These are phyloP conservation scores for Palythoa heliodiscus DNA, from an alignment of 92 coral and sea anemone genomes.

Conservation along the genomic window DNA sequence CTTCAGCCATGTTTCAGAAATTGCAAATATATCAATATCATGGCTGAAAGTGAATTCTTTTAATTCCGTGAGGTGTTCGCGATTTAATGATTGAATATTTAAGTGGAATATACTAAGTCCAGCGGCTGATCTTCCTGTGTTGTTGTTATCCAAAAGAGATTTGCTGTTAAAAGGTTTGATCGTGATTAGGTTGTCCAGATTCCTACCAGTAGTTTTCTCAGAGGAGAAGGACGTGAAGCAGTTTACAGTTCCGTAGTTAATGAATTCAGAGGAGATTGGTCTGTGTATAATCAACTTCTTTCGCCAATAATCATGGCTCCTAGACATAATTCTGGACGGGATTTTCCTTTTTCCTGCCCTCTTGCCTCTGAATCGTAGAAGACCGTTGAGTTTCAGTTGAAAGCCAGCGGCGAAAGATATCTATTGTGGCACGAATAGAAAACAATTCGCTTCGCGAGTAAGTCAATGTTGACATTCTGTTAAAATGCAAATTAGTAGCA, in stretches of 20 bases:
- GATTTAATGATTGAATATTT: conserved; percentile 35
- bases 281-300: conserved; percentile 9
- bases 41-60: conserved; percentile 2
- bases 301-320: conserved; percentile 9
- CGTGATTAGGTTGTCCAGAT: conserved; percentile 13
- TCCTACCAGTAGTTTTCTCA: conserved; percentile 10
- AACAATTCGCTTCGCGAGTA: conserved; percentile 21
- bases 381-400: conserved; percentile 18
- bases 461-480: conserved; percentile 25
- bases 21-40: conserved; percentile 29
- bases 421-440: conserved; percentile 21
- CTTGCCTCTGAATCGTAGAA: conserved; percentile 14
- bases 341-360: conserved; percentile 10
- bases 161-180: conserved; percentile 11
- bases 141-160: conserved; percentile 9
- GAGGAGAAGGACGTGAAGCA: conserved; percentile 4
- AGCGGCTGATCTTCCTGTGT: conserved; percentile 14
- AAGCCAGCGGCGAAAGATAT: conserved; percentile 29
- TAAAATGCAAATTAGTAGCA: conserved; percentile 23
- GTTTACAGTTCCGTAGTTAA: conserved; percentile 7
- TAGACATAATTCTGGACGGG: neutral
- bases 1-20: conserved; percentile 40
- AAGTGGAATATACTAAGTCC: conserved; percentile 27
- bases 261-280: conserved; percentile 10
- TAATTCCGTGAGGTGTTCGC: conserved; percentile 26